phyloP scores from a whole-genome alignment of 2,797 vertebrate species.

The Oceanodroma leucorhoa region DNA sequence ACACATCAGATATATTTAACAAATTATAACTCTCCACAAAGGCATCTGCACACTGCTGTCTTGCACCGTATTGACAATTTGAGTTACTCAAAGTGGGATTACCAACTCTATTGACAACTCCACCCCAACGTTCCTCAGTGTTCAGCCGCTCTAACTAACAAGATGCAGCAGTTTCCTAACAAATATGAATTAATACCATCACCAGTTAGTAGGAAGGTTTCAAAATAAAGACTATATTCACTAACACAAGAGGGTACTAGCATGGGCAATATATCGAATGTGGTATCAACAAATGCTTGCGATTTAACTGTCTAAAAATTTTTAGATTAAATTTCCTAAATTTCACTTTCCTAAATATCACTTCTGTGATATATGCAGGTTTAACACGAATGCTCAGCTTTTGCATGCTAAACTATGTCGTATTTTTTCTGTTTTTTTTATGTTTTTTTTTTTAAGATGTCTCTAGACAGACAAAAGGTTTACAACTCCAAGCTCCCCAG shows the following conservation, averaged over 20 bases:
- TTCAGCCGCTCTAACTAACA: not conserved
- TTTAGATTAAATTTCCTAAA: not conserved
- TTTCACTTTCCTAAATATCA: not conserved
- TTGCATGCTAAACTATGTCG: not conserved
- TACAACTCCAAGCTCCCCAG: not conserved
- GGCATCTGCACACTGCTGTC: not conserved
- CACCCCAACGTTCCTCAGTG: fast-evolving
- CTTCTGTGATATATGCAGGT: not conserved
- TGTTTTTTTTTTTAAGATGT: not conserved
- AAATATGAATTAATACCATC: not conserved
- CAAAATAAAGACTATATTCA: not conserved
- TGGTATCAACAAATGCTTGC: not conserved
- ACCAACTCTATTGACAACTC: not conserved
- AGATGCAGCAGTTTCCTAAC: not conserved
- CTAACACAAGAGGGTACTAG: not conserved
- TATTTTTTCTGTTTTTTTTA: not conserved
- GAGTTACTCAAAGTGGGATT: not conserved
- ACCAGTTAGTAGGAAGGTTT: not conserved
- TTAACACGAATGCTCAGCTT: not conserved
- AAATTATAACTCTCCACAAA: not conserved
- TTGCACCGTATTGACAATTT: fast-evolving
- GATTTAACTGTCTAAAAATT: not conserved
- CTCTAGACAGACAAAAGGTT: not conserved
- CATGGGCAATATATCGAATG: not conserved
- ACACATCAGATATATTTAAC: not conserved